Percentiles rank a stretch among this genome's conserved stretches.
These are phyloP conservation scores for Mareca penelope DNA, from an alignment of 2,797 vertebrate genomes.

Conservation along the genomic window DNA sequence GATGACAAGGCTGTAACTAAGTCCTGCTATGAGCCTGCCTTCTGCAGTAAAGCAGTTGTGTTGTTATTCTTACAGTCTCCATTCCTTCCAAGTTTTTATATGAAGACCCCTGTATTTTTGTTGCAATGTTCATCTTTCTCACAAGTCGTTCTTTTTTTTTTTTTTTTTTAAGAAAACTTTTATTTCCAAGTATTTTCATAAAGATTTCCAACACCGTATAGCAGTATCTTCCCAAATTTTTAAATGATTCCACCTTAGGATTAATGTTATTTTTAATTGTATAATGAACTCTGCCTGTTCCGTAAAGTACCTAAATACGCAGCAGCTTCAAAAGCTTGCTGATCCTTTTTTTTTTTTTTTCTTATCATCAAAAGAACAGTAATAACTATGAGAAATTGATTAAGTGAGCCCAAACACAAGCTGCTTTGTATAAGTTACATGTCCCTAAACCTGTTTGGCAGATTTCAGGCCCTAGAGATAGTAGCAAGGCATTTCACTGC, in stretches of 20 bases:
- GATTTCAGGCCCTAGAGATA: neutral
- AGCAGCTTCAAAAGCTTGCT: neutral
- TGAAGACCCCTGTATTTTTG: neutral
- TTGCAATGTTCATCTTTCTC: neutral
- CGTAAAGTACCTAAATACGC: neutral
- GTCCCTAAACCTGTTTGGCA: neutral
- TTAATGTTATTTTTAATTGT: neutral
- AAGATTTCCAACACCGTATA: neutral
- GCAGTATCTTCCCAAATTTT: neutral
- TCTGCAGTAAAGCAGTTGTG: neutral
- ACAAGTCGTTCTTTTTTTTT: neutral
- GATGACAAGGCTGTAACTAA: neutral
- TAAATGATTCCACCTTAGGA: neutral
- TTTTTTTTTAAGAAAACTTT: neutral
- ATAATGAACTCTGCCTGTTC: neutral
- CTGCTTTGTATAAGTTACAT: neutral
- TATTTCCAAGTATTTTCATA: neutral
- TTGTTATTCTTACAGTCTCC: neutral
- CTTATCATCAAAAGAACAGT: neutral
- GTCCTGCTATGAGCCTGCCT: neutral
- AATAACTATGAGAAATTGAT: neutral
- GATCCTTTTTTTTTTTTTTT: neutral
- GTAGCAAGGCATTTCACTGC: neutral
- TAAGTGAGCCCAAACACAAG: neutral
- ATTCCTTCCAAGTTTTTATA: neutral